phyloP scores from a whole-genome alignment of 1,140 invertebrate genomes.

The Palaemon carinicauda region DNA sequence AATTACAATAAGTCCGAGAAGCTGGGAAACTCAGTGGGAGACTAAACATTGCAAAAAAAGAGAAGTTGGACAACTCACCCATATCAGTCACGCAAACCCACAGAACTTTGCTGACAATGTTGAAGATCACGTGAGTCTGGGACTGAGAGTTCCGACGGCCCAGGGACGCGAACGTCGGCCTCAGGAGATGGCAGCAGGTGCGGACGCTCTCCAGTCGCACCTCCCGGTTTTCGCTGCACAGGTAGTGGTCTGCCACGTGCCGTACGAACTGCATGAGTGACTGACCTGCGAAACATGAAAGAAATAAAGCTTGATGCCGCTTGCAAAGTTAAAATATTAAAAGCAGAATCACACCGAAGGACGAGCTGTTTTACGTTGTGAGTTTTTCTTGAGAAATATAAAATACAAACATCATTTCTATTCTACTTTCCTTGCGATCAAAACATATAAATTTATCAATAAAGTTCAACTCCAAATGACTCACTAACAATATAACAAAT shows the following conservation, averaged over 20 bases:
- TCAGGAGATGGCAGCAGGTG: slow-evolving; percentile 87
- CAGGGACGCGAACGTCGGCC: slow-evolving; percentile 41
- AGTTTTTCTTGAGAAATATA: too few relatives aligned
- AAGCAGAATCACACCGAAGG: too few relatives aligned
- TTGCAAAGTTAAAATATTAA: neutral
- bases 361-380: neutral
- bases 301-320: slow-evolving; percentile 6
- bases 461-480: too few relatives aligned
- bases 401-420: too few relatives aligned
- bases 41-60: neutral
- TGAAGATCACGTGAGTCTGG: slow-evolving; percentile 73
- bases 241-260: slow-evolving; percentile 89
- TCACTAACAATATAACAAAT: too few relatives aligned
- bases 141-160: slow-evolving; percentile 15
- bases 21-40: neutral
- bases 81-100: slow-evolving; percentile 95
- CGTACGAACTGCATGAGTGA: slow-evolving; percentile 85
- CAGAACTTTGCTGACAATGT: slow-evolving; percentile 88
- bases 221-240: slow-evolving; percentile 91
- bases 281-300: slow-evolving; percentile 72
- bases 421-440: too few relatives aligned
- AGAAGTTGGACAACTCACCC: slow-evolving; percentile 68
- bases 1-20: too few relatives aligned
- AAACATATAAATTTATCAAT: too few relatives aligned
- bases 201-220: slow-evolving; percentile 93